Evolutionary conservation across 2,888 invertebrate species (phyloP).

Genomic region (Sicus ferrugineus): DNA sequence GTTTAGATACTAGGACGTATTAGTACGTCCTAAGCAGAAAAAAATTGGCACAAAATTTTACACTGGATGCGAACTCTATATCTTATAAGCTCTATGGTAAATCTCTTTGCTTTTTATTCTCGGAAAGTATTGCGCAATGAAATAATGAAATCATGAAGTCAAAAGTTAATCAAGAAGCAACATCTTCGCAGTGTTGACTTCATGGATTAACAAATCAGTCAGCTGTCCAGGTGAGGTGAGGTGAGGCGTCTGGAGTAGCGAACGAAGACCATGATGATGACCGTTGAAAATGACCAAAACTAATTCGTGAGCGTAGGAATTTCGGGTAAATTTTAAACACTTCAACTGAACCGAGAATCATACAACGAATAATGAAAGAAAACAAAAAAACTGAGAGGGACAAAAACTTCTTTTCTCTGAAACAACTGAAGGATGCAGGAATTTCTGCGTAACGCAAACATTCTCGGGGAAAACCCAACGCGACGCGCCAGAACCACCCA

Average conservation of each 20-base stretch:
- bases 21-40: too few species aligned
- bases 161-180: not conserved
- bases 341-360: not conserved
- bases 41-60: too few species aligned
- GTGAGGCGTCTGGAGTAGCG: too few species aligned
- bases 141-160: not conserved
- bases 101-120: too few species aligned
- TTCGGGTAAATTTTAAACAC: not conserved
- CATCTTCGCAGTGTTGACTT: not conserved
- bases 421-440: not conserved
- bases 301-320: not conserved
- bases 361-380: not conserved
- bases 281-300: not conserved
- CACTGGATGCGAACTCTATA: too few species aligned
- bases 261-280: too few species aligned
- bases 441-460: too few species aligned
- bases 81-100: too few species aligned
- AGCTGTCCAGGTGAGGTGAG: not conserved
- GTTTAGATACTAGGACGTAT: too few species aligned
- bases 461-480: too few species aligned
- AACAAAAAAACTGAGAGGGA: not conserved
- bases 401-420: not conserved
- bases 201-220: not conserved
- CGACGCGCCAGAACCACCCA: not conserved
- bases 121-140: too few species aligned